These are phyloP conservation scores for Anastrepha obliqua DNA, from an alignment of 1,140 invertebrate genomes.

Conservation along the genomic window DNA sequence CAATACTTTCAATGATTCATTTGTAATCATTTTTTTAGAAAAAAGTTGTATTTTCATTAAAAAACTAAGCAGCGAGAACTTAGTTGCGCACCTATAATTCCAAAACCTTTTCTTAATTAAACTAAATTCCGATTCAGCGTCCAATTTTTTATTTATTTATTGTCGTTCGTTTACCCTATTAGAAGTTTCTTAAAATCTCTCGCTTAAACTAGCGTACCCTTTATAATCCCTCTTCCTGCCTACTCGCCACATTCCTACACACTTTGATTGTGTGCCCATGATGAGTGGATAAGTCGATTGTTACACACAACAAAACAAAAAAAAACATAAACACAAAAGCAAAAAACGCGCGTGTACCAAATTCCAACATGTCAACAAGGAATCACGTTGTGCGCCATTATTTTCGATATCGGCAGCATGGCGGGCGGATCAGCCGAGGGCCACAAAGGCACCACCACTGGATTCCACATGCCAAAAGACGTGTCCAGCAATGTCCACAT, in stretches of 20 bases:
- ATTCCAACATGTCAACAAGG: constrained; percentile 72
- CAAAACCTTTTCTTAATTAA: too few species aligned
- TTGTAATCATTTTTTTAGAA: too few species aligned
- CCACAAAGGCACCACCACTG: constrained; percentile 30
- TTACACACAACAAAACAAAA: not conserved
- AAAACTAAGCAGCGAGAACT: too few species aligned
- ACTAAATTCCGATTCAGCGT: too few species aligned
- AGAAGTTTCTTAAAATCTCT: not conserved
- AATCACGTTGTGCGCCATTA: constrained; percentile 73
- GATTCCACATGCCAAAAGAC: constrained; percentile 45
- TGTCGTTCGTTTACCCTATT: not conserved
- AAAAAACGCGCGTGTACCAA: constrained; percentile 69
- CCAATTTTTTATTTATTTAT: too few species aligned
- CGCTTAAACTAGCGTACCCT: not conserved
- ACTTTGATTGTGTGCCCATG: not conserved
- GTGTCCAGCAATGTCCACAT: constrained; percentile 49
- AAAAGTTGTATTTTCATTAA: too few species aligned
- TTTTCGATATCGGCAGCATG: constrained; percentile 59
- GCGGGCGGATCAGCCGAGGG: constrained; percentile 60
- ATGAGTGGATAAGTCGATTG: constrained; percentile 31
- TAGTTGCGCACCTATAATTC: too few species aligned
- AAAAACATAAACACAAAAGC: constrained; percentile 60
- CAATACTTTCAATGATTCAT: too few species aligned
- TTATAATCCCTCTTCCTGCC: not conserved
- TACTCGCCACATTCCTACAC: not conserved